Base-by-base conservation (phyloP, 1,140 invertebrate species). In the Pteromalus puparum region DNA sequence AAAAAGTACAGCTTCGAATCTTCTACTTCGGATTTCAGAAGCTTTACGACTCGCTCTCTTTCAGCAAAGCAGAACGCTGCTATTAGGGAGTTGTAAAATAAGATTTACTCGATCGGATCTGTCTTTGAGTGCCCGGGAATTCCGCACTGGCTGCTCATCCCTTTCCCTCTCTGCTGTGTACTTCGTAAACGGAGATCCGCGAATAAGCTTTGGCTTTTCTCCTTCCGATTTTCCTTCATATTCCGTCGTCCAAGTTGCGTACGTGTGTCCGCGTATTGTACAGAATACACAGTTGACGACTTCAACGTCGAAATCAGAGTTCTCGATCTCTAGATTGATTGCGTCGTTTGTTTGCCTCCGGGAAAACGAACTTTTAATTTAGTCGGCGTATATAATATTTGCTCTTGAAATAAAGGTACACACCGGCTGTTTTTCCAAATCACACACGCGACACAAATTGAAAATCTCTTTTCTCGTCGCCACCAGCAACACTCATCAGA, bases 61-160 rank as follows among this genome's bases (percentile, higher is more conserved):
- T 34, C 30, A 38, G 15, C 34, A 74, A 42, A 74, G 38, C 21
- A 76, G 74, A 48, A 48, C 42, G 74, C 21, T 9, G 21, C 42
- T 76, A 76, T 48, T 48, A 76, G n/a, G 24, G 42, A 24, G 74
- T 48, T 76, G 42, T 76, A 76, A 76, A 76, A 76, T 73, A 76
- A 76, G 42, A 76, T 76, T 75, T 75, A 28, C 24, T 30, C 68
- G 68, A 72, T 72, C 68, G 68, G 13, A 72, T 72, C 68, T 72
- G 68, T 72, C 68, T 72, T 72, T 72, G 68, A 72, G 68, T 72
- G 68, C 26, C 9, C 13, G 4, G 28, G 15, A 72, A 30, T 72
- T 72, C 28, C 68, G 68, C 24, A 4, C 13, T 6, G 30, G 42
- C 28, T 72, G 28, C 28, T 72, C 28, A 4, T 48, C 46, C 13